phyloP scores from a whole-genome alignment of 2,888 invertebrate species.

The Carterocephalus palaemon region DNA sequence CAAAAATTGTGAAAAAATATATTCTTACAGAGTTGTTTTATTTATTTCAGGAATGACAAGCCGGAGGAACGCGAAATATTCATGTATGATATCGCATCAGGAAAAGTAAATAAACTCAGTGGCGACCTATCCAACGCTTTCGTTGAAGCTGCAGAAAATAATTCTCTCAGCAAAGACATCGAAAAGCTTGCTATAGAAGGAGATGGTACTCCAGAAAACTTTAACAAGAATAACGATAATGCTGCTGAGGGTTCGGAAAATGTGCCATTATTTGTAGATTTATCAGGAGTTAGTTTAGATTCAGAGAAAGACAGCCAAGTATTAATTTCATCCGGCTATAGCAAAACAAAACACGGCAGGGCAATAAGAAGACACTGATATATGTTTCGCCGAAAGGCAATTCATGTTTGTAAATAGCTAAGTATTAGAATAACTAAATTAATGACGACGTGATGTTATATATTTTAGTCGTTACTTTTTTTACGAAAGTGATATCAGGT shows the following conservation, averaged over 20 bases:
- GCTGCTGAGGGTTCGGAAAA: conserved; percentile 67
- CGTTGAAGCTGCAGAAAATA: conserved; percentile 92
- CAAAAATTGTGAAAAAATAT: no score
- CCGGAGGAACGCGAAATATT: conserved; percentile 86
- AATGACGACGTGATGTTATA: conserved; percentile 62
- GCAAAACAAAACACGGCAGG: conserved; percentile 75
- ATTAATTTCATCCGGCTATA: conserved; percentile 73
- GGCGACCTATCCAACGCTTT: conserved; percentile 91
- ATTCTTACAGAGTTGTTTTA: no score
- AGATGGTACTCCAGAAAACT: conserved; percentile 67
- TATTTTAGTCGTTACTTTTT: conserved; percentile 65
- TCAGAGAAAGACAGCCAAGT: conserved; percentile 60
- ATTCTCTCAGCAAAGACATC: conserved; percentile 83
- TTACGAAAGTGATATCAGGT: conserved; percentile 71
- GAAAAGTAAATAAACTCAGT: conserved; percentile 86
- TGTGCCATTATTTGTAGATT: conserved; percentile 75
- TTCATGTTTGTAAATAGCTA: conserved; percentile 69
- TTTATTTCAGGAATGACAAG: conserved; percentile 72
- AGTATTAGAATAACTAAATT: conserved; percentile 75
- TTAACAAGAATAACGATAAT: conserved; percentile 51
- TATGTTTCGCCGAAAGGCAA: conserved; percentile 43
- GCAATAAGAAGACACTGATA: conserved; percentile 62
- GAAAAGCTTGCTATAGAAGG: conserved; percentile 78
- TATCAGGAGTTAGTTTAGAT: conserved; percentile 66
- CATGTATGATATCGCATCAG: conserved; percentile 89